Conservation (phyloP, 2,888 invertebrate genomes). For the Epicampocera succincta region DNA sequence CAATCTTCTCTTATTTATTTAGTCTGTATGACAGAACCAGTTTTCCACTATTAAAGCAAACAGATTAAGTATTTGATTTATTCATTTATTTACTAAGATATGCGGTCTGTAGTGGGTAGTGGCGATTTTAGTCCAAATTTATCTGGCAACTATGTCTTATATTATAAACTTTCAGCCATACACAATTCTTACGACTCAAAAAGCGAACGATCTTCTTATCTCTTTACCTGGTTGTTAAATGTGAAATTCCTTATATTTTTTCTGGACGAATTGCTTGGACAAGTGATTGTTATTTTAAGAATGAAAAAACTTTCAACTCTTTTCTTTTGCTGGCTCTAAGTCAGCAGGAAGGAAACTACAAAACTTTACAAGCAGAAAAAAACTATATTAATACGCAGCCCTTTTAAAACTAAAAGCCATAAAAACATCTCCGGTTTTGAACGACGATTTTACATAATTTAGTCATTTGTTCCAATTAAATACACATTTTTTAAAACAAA, state of each 20-base stretch:
- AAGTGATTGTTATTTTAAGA: slow-evolving; percentile 55
- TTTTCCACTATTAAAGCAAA: too few species aligned
- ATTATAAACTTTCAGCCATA: background rate
- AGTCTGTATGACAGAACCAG: too few species aligned
- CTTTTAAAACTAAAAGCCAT: background rate
- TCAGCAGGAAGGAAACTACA: background rate
- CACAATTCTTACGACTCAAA: slow-evolving; percentile 1
- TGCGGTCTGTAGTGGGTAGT: too few species aligned
- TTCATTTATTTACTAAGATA: too few species aligned
- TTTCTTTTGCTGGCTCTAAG: slow-evolving; percentile 26
- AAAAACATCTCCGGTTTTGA: too few species aligned
- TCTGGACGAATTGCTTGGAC: slow-evolving; percentile 47
- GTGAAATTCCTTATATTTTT: slow-evolving; percentile 55
- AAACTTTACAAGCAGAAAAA: slow-evolving; percentile 18
- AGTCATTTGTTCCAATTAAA: background rate
- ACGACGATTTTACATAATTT: too few species aligned
- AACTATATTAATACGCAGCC: background rate
- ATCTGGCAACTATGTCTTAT: too few species aligned
- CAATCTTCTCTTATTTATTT: too few species aligned
- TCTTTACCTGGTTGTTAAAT: slow-evolving; percentile 51
- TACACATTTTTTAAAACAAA: background rate
- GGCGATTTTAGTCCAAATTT: too few species aligned
- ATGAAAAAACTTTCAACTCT: background rate
- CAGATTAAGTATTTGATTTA: too few species aligned
- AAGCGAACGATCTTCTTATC: background rate